Evolutionary conservation across 2,797 vertebrate genomes (phyloP).

Genomic region (Hylomyscus alleni): DNA sequence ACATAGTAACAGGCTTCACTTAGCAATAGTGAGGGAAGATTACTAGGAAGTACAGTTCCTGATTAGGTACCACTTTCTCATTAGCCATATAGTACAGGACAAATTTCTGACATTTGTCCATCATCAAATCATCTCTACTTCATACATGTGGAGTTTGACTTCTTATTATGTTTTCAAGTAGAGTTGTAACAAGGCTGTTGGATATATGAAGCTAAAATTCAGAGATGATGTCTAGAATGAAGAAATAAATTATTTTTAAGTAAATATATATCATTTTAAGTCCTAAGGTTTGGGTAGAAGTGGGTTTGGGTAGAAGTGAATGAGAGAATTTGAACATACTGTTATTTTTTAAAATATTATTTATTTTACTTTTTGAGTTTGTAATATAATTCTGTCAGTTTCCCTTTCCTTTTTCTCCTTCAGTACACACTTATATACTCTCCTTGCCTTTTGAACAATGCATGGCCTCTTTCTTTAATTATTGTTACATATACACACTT

Average conservation of each 20-base stretch:
- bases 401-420: not conserved
- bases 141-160: not conserved
- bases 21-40: not conserved
- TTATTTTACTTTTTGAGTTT: not conserved
- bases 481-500: not conserved
- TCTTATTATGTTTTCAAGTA: not conserved
- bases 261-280: not conserved
- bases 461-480: not conserved
- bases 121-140: not conserved
- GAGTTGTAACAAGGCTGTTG: not conserved
- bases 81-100: not conserved
- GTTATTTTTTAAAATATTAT: not conserved
- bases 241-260: not conserved
- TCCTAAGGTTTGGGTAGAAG: fast-evolving
- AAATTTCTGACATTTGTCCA: not conserved
- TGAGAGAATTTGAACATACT: not conserved
- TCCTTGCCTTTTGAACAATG: not conserved
- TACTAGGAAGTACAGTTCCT: not conserved
- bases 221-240: not conserved
- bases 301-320: not conserved
- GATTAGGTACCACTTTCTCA: not conserved
- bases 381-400: not conserved
- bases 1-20: fast-evolving
- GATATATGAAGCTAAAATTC: not conserved
- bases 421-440: too few relatives aligned